Evolutionary conservation across 2,797 vertebrate genomes (phyloP).

Genomic region (Halcyon badia): DNA sequence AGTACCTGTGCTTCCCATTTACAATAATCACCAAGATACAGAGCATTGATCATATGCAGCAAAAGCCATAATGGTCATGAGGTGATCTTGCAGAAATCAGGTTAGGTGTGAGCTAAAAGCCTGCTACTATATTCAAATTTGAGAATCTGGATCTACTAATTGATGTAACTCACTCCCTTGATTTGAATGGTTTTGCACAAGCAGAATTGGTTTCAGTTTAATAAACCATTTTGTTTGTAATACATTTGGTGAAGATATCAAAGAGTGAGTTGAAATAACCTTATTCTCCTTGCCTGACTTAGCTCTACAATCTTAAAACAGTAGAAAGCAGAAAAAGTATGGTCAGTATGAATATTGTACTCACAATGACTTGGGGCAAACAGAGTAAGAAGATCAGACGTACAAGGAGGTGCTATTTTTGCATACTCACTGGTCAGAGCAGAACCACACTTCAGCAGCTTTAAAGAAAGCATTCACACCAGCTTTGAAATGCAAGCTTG

Average conservation of each 20-base stretch:
- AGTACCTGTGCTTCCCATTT: neutral
- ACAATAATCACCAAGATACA: neutral
- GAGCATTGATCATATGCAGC: neutral
- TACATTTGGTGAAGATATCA: neutral
- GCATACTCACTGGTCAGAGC: neutral
- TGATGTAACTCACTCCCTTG: neutral
- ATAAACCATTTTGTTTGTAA: neutral
- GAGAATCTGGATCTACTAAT: neutral
- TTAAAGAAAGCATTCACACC: conserved; percentile 1
- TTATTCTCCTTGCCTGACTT: neutral
- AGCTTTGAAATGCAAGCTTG: neutral
- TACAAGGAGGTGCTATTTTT: neutral
- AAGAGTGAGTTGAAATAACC: neutral
- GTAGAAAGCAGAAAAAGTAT: neutral
- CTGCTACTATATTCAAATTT: neutral
- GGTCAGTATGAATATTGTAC: neutral
- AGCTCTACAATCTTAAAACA: neutral
- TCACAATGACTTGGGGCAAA: neutral
- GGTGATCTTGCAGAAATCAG: neutral
- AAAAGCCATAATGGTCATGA: neutral
- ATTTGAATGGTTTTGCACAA: neutral
- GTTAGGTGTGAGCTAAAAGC: neutral
- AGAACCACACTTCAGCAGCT: neutral
- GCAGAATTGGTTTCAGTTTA: neutral
- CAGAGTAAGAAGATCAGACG: neutral